Evolutionary conservation across 2,888 invertebrate genomes (phyloP).

Genomic region (Cordilura impudica): DNA sequence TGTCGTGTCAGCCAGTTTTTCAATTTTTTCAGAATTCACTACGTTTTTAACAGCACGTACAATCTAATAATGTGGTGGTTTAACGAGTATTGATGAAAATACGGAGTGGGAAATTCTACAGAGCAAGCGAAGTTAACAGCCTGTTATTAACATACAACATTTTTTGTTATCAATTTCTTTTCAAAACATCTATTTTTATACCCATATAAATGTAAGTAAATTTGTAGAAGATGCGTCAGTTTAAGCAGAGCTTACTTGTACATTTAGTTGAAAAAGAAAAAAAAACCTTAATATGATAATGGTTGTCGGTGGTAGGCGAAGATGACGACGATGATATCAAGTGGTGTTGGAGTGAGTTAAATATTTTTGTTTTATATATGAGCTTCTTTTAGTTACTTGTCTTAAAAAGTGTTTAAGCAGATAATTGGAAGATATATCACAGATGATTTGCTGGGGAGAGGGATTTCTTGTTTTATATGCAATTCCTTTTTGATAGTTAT

Average conservation of each 20-base stretch:
- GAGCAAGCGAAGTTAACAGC: slow-evolving; percentile 24
- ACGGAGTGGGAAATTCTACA: slow-evolving; percentile 18
- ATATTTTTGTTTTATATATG: background rate
- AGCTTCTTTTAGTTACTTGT: background rate
- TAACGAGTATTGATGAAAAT: slow-evolving; percentile 11
- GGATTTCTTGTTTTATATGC: background rate
- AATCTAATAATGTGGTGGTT: slow-evolving; percentile 4
- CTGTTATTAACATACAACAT: background rate
- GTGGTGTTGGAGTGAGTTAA: background rate
- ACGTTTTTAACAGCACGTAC: slow-evolving; percentile 13
- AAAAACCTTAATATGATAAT: background rate
- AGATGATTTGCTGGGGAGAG: slow-evolving; percentile 51
- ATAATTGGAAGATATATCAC: slow-evolving; percentile 52
- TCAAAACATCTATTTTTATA: background rate
- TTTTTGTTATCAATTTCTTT: background rate
- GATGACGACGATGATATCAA: background rate
- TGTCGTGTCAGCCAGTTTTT: slow-evolving; percentile 46
- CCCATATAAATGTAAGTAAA: background rate
- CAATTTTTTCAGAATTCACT: slow-evolving; percentile 18
- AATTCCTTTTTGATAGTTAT: background rate
- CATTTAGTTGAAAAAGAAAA: background rate
- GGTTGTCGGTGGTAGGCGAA: slow-evolving; percentile 24
- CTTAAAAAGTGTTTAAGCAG: slow-evolving; percentile 1
- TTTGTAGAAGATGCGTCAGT: slow-evolving; percentile 21
- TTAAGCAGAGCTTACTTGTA: background rate